phyloP scores from a whole-genome alignment of 2,113 vertebrate species.

The Platycercus adscitus region DNA sequence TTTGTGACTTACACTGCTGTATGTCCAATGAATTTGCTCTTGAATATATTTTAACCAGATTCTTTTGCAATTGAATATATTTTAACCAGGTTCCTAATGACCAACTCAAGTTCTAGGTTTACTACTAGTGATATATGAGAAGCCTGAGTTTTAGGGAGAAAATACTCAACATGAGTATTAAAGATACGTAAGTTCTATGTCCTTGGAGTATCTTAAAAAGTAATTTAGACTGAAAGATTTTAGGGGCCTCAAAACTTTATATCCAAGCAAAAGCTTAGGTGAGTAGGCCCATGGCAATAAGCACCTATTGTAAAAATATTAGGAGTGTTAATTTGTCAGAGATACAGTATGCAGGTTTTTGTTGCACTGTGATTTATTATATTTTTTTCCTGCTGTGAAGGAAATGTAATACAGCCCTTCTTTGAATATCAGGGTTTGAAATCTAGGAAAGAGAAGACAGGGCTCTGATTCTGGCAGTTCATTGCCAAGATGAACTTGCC shows the following conservation, averaged over 20 bases:
- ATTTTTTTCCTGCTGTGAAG: neutral
- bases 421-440: neutral
- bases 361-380: neutral
- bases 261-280: neutral
- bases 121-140: neutral
- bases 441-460: neutral
- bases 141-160: neutral
- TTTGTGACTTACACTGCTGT: neutral
- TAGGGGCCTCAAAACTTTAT: neutral
- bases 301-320: neutral
- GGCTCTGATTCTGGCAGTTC: neutral
- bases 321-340: neutral
- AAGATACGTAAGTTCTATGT: neutral
- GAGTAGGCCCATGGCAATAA: rapidly evolving
- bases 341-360: neutral
- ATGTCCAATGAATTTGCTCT: neutral
- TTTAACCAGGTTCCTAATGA: neutral
- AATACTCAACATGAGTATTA: neutral
- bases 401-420: neutral
- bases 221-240: neutral
- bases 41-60: neutral
- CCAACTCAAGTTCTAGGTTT: neutral
- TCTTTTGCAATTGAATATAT: neutral
- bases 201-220: neutral
- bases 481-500: neutral